Conservation (phyloP, 1,140 invertebrate species). For the Sitodiplosis mosellana region DNA sequence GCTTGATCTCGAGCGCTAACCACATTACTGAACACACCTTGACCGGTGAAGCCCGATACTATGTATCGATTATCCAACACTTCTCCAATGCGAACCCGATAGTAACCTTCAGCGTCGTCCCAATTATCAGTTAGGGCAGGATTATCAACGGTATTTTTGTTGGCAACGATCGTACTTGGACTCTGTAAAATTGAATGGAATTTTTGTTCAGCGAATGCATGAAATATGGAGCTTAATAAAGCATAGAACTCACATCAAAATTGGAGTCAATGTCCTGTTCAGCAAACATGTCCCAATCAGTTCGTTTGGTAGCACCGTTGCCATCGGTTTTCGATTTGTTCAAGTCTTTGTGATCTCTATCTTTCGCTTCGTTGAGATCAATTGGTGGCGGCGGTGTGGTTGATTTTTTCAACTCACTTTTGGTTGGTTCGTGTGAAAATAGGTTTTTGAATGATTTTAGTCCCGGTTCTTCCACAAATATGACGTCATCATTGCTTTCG, state of each 20-base stretch:
- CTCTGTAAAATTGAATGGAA: conserved; percentile 28
- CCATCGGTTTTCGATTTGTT: conserved; percentile 14
- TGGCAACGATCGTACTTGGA: conserved; percentile 52
- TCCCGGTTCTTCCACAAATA: conserved; percentile 3
- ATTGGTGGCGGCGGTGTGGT: conserved; percentile 8
- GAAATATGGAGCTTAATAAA: neutral
- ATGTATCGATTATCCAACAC: conserved; percentile 78
- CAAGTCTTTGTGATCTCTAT: conserved; percentile 14
- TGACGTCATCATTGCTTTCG: conserved; percentile 7
- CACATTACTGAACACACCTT: conserved; percentile 98
- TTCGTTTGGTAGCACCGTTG: conserved; percentile 25
- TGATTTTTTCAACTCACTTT: neutral
- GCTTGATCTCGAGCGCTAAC: conserved; percentile 81
- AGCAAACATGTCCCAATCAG: conserved; percentile 73
- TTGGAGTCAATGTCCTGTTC: conserved; percentile 72
- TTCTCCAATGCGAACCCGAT: conserved; percentile 91
- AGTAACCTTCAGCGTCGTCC: conserved; percentile 99
- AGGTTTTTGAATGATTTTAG: conserved; percentile 5
- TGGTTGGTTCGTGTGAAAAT: neutral
- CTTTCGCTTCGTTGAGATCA: conserved; percentile 15
- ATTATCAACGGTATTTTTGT: conserved; percentile 58
- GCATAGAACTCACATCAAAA: conserved; percentile 51
- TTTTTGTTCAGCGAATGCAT: neutral
- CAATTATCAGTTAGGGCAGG: conserved; percentile 93
- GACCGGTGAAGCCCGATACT: conserved; percentile 96